phyloP scores from a whole-genome alignment of 1,140 invertebrate genomes.

The Orchestia grillus region DNA sequence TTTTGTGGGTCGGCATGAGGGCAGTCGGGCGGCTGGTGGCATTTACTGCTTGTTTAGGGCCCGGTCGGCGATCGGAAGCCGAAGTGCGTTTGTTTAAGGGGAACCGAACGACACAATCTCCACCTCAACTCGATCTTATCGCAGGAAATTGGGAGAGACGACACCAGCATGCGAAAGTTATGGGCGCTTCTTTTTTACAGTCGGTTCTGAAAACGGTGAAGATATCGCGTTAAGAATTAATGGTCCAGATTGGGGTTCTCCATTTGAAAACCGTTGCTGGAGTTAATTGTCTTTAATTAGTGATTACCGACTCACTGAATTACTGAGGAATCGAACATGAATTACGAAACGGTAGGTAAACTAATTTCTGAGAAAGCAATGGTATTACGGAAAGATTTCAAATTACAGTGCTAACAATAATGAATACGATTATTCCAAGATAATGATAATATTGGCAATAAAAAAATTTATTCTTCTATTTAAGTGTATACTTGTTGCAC shows the following conservation, averaged over 20 bases:
- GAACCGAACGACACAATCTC: not conserved
- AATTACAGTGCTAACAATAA: not conserved
- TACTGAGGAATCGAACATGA: not conserved
- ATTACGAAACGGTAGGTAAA: not conserved
- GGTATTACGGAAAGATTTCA: not conserved
- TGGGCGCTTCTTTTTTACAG: not conserved
- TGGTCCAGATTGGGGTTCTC: not conserved
- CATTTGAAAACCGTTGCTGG: not conserved
- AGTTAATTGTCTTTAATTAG: not conserved
- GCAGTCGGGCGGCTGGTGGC: not conserved
- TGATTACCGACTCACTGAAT: not conserved
- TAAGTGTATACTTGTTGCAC: not conserved
- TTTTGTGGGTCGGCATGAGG: not conserved
- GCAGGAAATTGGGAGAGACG: not conserved
- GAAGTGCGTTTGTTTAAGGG: not conserved
- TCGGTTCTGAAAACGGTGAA: not conserved
- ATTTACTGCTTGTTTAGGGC: slow-evolving; percentile 7
- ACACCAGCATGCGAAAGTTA: not conserved
- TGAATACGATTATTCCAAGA: not conserved
- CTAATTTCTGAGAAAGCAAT: not conserved
- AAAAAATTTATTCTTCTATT: not conserved
- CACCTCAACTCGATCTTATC: not conserved
- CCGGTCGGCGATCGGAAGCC: not conserved
- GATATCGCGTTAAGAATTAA: not conserved
- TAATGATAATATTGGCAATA: no score